phyloP scores from a whole-genome alignment of 2,797 vertebrate genomes.

The Galaxias olidus region DNA sequence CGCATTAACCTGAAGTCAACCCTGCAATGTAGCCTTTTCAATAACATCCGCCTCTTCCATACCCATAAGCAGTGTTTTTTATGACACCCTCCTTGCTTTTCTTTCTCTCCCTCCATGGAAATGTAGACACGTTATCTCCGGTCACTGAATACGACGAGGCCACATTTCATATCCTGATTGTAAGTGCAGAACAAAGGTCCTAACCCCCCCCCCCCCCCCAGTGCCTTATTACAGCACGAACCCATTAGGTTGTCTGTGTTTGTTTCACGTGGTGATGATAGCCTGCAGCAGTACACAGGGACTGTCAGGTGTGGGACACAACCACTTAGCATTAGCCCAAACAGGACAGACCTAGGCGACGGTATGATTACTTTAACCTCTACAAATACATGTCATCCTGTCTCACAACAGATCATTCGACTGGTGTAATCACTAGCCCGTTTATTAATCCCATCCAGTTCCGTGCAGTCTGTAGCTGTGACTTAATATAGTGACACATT shows the following conservation, averaged over 20 bases:
- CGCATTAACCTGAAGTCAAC: constrained; percentile 62
- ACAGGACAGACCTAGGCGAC: too few species aligned
- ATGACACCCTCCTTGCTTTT: constrained; percentile 59
- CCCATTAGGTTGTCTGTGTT: too few species aligned
- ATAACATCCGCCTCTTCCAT: constrained; percentile 69
- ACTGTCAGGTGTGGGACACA: too few species aligned
- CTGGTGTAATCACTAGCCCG: too few species aligned
- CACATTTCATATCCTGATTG: constrained; percentile 31
- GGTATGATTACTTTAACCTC: too few species aligned
- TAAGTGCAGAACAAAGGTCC: constrained; percentile 32
- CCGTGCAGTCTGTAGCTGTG: neutral
- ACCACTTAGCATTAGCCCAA: too few species aligned
- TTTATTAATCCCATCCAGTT: neutral
- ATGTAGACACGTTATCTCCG: constrained; percentile 53
- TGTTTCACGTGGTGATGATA: too few species aligned
- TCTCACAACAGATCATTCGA: too few species aligned
- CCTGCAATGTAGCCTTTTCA: constrained; percentile 69
- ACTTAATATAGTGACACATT: neutral
- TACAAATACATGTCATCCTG: too few species aligned
- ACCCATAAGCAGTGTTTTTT: constrained; percentile 62
- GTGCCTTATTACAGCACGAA: too few species aligned
- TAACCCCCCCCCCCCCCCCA: too few species aligned
- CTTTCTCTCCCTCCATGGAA: constrained; percentile 53
- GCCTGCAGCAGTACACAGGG: too few species aligned
- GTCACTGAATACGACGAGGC: constrained; percentile 46